Base-by-base conservation (phyloP, 2,797 vertebrate genomes). In the Fistularia commersonii region DNA sequence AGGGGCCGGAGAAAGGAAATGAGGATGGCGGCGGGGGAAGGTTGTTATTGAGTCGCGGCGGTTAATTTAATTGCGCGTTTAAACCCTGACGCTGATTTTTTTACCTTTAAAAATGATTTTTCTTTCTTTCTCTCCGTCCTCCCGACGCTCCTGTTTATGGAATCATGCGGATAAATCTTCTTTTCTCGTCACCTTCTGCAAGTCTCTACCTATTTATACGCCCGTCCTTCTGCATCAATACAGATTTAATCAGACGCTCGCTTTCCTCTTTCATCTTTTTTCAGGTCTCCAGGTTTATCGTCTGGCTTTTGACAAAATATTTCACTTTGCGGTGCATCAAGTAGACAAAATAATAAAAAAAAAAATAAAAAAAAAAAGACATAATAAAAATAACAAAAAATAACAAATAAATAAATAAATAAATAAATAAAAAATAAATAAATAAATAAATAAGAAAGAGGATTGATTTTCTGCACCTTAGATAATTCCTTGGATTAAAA, bases 11-110 rank as follows among this genome's bases (percentile, higher is more conserved):
- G 54, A 69, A 49, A 47, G 35, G 35, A 45, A 49, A 8, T 32
- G 41, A 7, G 33, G 60, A 72, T 68, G 59, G 48, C 51, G 62
- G 47, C 43, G 34, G 33, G 45, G 45, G 8, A 33, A 47, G 5
- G 61, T 42, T 48, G 60, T 67, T 75, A 57, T 46, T 40, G 62
- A 64, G 66, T 57, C 33, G 54, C 34, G 14, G 38, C 14, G 8
- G 70, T 76, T 81, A 51, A 83, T 73, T 74, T 53, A 51, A 68
- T 73, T 77, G 64, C 59, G 61, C 58, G 66, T 60, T 67, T 72
- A 49, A 65, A 61, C 57, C 41, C 51, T 46, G 66, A 44, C 15
- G 13, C 49, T 56, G 2, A 8, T 11, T 23, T 11, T 41, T 44
- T 54, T 47, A 35, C 13, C 3, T 8, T 11, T 48, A 56, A 50